These are phyloP conservation scores for Gopherus flavomarginatus DNA, from an alignment of 2,113 vertebrate genomes.

Conservation along the genomic window DNA sequence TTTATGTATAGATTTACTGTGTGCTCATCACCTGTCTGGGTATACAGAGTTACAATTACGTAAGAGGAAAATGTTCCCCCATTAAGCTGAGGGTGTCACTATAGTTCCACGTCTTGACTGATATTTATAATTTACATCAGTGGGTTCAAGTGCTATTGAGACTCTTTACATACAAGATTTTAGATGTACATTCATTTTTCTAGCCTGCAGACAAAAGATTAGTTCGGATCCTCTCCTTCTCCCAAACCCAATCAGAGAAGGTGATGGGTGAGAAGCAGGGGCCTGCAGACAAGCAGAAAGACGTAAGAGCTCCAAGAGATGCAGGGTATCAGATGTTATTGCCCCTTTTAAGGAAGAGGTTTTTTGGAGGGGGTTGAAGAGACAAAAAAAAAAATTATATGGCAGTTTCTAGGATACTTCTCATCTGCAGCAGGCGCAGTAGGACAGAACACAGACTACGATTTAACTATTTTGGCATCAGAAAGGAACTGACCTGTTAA, in stretches of 20 bases:
- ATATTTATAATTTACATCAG: neutral
- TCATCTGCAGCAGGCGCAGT: neutral
- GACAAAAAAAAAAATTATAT: neutral
- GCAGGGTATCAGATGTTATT: neutral
- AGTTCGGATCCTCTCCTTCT: neutral
- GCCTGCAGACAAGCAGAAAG: neutral
- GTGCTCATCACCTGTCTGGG: neutral
- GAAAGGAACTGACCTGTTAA: rapidly evolving
- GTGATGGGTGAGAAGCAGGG: neutral
- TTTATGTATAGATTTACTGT: neutral
- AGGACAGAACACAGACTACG: neutral
- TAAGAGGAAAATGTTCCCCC: neutral
- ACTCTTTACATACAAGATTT: neutral
- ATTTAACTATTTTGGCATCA: neutral
- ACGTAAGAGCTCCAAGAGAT: neutral
- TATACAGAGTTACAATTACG: neutral
- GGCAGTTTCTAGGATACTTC: neutral
- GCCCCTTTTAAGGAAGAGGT: neutral
- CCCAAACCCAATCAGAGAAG: neutral
- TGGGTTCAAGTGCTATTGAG: neutral
- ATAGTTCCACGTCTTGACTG: neutral
- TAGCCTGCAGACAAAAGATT: neutral
- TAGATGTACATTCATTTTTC: neutral
- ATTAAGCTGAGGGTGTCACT: neutral
- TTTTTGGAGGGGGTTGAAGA: neutral